Percentiles rank a stretch among this genome's conserved stretches.
phyloP scores from a whole-genome alignment of 2,888 invertebrate species.

The Trissoscelio sp. region DNA sequence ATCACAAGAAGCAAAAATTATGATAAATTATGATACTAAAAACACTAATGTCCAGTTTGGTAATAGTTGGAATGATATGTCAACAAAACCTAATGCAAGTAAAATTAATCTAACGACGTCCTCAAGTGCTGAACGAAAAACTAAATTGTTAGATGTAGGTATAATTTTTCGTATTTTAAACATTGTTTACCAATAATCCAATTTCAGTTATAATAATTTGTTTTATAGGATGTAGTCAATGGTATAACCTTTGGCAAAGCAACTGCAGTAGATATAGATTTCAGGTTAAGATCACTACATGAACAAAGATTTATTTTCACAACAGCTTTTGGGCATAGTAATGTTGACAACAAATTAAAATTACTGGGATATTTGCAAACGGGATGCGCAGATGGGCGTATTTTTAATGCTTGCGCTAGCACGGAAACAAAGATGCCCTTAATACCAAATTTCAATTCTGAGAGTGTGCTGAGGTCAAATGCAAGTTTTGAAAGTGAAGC shows the following conservation, averaged over 20 bases:
- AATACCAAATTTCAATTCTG: neutral
- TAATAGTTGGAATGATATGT: neutral
- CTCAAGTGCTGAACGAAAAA: neutral
- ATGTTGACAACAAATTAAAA: slow-evolving; percentile 85
- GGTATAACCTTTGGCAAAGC: slow-evolving; percentile 85
- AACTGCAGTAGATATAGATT: slow-evolving; percentile 85
- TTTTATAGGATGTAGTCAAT: slow-evolving; percentile 84
- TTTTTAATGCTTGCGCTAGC: slow-evolving; percentile 84
- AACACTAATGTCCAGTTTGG: neutral
- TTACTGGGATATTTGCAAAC: slow-evolving; percentile 84
- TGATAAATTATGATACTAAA: neutral
- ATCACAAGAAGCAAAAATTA: slow-evolving; percentile 5
- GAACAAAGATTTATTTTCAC: slow-evolving; percentile 85
- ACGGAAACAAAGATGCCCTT: neutral
- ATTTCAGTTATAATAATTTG: slow-evolving; percentile 7
- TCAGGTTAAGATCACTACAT: slow-evolving; percentile 84
- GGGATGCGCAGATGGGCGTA: slow-evolving; percentile 74
- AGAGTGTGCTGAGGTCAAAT: neutral
- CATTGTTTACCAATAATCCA: neutral
- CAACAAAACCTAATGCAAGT: slow-evolving; percentile 2
- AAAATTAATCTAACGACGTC: slow-evolving; percentile 2
- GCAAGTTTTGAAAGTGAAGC: neutral
- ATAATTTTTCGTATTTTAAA: neutral
- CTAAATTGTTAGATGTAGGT: slow-evolving; percentile 17
- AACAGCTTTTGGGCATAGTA: slow-evolving; percentile 85